Conservation (phyloP, 2,797 vertebrate genomes). For the Argyrosomus regius region DNA sequence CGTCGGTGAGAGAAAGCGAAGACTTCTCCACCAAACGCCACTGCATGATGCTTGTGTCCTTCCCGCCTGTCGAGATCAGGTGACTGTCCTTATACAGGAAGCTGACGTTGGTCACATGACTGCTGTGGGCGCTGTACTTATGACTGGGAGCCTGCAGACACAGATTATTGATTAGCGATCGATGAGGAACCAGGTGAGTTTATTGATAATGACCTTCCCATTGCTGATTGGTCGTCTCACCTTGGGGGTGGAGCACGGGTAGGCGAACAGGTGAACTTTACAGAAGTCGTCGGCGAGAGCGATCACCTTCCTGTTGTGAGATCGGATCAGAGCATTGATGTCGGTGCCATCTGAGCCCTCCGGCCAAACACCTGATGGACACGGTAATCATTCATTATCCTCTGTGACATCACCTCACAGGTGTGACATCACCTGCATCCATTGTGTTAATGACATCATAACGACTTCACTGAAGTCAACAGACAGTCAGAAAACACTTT, state of each 20-base stretch:
- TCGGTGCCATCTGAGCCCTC: constrained; percentile 98
- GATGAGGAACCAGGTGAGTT: no score
- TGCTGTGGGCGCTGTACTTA: constrained; percentile 97
- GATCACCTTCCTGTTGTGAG: constrained; percentile 94
- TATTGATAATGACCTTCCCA: no score
- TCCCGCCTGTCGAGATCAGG: constrained; percentile 96
- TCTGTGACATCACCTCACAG: no score
- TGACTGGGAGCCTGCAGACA: constrained; percentile 93
- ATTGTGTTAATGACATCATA: no score
- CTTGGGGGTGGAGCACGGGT: constrained; percentile 96
- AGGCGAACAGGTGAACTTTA: constrained; percentile 97
- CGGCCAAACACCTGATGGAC: constrained; percentile 93
- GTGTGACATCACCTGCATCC: no score
- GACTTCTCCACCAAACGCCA: constrained; percentile 94
- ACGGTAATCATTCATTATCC: no score
- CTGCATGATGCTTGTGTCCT: constrained; percentile 98
- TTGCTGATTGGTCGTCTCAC: constrained; percentile 71
- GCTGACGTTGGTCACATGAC: constrained; percentile 98
- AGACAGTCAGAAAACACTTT: no score
- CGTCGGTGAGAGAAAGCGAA: constrained; percentile 68
- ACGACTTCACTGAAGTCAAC: no score
- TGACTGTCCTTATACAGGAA: constrained; percentile 93
- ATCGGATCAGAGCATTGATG: constrained; percentile 96
- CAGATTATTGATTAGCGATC: neutral
- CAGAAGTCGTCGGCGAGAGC: constrained; percentile 98